Evolutionary conservation across 2,113 vertebrate genomes (phyloP).

Genomic region (Theristicus caerulescens): DNA sequence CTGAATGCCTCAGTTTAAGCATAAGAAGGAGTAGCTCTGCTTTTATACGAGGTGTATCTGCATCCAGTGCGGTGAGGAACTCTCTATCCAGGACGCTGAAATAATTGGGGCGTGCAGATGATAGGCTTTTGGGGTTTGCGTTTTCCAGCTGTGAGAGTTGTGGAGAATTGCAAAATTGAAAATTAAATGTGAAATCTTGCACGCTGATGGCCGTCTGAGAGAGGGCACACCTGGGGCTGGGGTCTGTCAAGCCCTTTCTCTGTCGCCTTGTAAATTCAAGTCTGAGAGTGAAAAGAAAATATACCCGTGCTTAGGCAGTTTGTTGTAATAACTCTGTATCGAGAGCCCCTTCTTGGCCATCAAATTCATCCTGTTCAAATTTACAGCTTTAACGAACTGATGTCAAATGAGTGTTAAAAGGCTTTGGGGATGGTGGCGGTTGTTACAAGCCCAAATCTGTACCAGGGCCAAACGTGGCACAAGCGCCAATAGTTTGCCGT

Average conservation of each 20-base stretch:
- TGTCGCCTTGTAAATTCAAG: not conserved
- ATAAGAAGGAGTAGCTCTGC: not conserved
- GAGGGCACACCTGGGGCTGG: not conserved
- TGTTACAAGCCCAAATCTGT: not conserved
- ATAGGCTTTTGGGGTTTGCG: not conserved
- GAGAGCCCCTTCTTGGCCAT: not conserved
- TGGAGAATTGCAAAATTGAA: not conserved
- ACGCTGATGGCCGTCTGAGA: fast-evolving
- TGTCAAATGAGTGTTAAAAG: no score
- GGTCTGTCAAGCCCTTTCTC: no score
- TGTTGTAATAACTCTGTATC: fast-evolving
- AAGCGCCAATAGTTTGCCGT: not conserved
- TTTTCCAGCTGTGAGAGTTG: no score
- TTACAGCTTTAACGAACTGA: not conserved
- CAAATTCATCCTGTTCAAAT: not conserved
- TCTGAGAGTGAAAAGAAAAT: not conserved
- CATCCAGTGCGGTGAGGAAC: not conserved
- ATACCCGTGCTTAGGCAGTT: not conserved
- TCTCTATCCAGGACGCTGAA: not conserved
- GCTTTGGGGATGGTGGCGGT: not conserved
- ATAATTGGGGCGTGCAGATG: no score
- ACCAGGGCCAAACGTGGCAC: not conserved
- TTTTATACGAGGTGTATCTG: no score
- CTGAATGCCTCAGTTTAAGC: not conserved
- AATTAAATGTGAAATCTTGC: not conserved